Evolutionary conservation across 2,113 vertebrate species (phyloP), one percentile per base, ranked within the genome.

Genomic region (Sinocyclocheilus anshuiensis): DNA sequence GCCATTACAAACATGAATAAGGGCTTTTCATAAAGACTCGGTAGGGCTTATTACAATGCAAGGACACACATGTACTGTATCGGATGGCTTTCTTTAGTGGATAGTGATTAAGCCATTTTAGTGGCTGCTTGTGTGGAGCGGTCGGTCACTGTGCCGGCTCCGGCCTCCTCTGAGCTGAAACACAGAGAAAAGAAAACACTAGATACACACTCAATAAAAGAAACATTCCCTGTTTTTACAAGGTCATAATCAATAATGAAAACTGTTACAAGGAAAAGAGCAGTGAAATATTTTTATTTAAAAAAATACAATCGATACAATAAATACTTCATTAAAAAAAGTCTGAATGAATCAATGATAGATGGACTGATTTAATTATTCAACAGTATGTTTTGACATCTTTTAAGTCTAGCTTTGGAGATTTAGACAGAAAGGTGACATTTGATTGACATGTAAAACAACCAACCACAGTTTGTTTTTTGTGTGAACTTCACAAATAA

Each of bases 1-100:
- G 92, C 87, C 29, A 90, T 90, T 85, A 90, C 86, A 92, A 79
- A 92, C 77, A 90, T 81, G 29, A 88, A 86, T 71, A 71, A 90
- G 91, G 75, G 50, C 86, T 87, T 15, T 12, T 24, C 74, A 76
- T 76, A 45, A 76, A 15, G 6, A 50, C 72, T n/a, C 0, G 10
- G 2, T 15, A 24, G 22, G 65, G 65, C 6, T 15, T 85, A 78
- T 67, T 86, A 61, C 77, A 81, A 84, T 86, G 78, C 12, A 87
- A 88, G 84, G 69, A 74, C 53, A 89, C 85, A 86, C 65, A 80
- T 24, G 82, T 22, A 80, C 53, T 48, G 77, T 85, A 69, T 78
- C 63, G 20, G 65, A 88, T 75, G 87, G 80, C 71, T 72, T 76
- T 69, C n/a, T 81, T 15, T 84, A n/a, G 6, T 16, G 8, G 15